Evolutionary conservation across 2,797 vertebrate species (phyloP).

Genomic region (Malacoraja senta): DNA sequence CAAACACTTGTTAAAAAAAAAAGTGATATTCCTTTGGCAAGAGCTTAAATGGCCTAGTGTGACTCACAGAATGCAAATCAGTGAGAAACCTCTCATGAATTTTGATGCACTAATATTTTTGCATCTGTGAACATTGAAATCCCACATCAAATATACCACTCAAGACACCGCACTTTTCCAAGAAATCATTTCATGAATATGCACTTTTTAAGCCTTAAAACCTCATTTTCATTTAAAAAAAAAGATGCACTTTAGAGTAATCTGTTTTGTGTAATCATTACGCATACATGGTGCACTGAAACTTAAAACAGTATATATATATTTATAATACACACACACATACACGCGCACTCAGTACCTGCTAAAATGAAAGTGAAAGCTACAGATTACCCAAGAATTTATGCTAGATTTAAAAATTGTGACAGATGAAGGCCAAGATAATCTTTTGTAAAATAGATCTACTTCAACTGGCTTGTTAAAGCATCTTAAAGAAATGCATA

Average conservation of each 20-base stretch:
- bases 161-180: slow-evolving; percentile 1
- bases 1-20: slow-evolving; percentile 51
- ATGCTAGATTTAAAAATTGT: slow-evolving; percentile 72
- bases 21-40: slow-evolving; percentile 77
- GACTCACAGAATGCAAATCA: slow-evolving; percentile 88
- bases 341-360: slow-evolving; percentile 95
- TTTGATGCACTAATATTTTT: slow-evolving; percentile 60
- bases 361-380: slow-evolving; percentile 90
- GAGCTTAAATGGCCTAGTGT: slow-evolving; percentile 77
- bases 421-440: slow-evolving; percentile 65
- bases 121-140: slow-evolving; percentile 71
- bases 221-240: slow-evolving; percentile 59
- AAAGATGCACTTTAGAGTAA: slow-evolving; percentile 77
- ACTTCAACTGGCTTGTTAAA: slow-evolving; percentile 79
- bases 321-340: slow-evolving; percentile 39
- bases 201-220: slow-evolving; percentile 64
- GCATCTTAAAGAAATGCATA: slow-evolving; percentile 86
- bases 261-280: slow-evolving; percentile 86
- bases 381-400: slow-evolving; percentile 73
- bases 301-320: slow-evolving; percentile 78
- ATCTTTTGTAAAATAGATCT: slow-evolving; percentile 67
- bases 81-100: slow-evolving; percentile 73
- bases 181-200: slow-evolving; percentile 38
- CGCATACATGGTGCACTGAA: slow-evolving; percentile 85
- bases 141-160: slow-evolving; percentile 14